A percentile compares a stretch with the other conserved stretches of the same genome.
Evolutionary conservation across 1,140 invertebrate genomes (phyloP).

Genomic region (Zeugodacus cucurbitae): DNA sequence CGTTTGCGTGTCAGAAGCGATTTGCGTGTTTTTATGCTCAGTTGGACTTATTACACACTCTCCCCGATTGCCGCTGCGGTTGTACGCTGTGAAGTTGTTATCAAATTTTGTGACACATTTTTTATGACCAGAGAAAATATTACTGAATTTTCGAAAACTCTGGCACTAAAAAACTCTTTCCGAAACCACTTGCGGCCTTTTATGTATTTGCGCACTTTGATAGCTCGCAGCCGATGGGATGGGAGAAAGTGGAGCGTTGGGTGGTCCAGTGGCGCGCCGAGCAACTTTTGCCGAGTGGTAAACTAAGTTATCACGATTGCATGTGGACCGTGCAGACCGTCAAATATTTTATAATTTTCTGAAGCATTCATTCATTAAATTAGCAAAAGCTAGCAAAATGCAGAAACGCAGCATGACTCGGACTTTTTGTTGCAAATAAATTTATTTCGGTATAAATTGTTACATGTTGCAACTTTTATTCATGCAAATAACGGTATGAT

Average conservation of each 20-base stretch:
- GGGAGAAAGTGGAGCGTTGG: not conserved
- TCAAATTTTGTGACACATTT: constrained; percentile 17
- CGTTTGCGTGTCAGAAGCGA: constrained; percentile 25
- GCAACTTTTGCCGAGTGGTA: not conserved
- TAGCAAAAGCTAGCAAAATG: not conserved
- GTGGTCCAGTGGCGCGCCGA: not conserved
- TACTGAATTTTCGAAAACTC: not conserved
- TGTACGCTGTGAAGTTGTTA: not conserved
- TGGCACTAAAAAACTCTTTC: not conserved
- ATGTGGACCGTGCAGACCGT: not conserved
- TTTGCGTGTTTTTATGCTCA: not conserved
- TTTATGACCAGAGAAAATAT: not conserved
- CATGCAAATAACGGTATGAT: not conserved
- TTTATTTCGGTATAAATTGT: not conserved
- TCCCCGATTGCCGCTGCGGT: not conserved
- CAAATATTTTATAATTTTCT: constrained; percentile 3
- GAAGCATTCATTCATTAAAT: constrained; percentile 23
- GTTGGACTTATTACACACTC: not conserved
- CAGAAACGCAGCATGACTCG: not conserved
- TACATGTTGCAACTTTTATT: not conserved
- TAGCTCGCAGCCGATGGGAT: not conserved
- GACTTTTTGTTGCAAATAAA: not conserved
- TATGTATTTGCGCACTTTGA: constrained; percentile 18
- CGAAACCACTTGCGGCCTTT: not conserved
- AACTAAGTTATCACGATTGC: not conserved